Percentiles rank a stretch among this genome's conserved stretches.
These are phyloP conservation scores for Oxycera nigricornis DNA, from an alignment of 2,888 invertebrate species.

Conservation along the genomic window DNA sequence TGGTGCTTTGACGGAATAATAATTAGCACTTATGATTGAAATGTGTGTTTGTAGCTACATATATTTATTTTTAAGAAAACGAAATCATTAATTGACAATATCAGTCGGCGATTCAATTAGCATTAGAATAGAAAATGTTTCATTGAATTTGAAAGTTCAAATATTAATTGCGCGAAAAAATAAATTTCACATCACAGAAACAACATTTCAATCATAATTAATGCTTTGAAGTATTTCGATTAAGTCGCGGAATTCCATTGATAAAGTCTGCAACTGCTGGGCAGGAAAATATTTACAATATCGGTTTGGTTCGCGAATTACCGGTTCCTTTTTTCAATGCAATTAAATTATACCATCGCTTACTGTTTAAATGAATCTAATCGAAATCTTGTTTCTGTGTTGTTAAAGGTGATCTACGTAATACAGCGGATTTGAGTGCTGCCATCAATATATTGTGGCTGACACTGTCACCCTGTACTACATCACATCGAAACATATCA, in stretches of 20 bases:
- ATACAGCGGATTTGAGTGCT: slow-evolving; percentile 55
- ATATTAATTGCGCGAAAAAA: slow-evolving; percentile 48
- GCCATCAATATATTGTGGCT: slow-evolving; percentile 43
- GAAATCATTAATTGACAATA: slow-evolving; percentile 3
- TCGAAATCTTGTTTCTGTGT: slow-evolving; percentile 66
- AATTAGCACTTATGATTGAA: slow-evolving; percentile 61
- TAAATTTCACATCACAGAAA: slow-evolving; percentile 63
- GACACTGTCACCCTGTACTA: slow-evolving; percentile 12
- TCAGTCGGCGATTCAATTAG: background rate
- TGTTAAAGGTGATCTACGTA: slow-evolving; percentile 65
- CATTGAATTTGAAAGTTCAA: background rate
- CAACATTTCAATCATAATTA: slow-evolving; percentile 64
- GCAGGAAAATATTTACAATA: no score
- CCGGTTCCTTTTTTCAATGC: background rate
- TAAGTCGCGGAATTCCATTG: no score
- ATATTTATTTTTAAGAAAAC: slow-evolving; percentile 12
- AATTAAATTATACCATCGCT: background rate
- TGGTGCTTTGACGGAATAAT: no score
- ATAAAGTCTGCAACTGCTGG: no score
- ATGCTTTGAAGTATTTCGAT: background rate
- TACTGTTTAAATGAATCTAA: background rate
- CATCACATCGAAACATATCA: slow-evolving; percentile 46
- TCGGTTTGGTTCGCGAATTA: no score
- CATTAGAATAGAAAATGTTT: background rate
- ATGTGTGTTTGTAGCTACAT: slow-evolving; percentile 57